Conservation (phyloP, 2,888 invertebrate genomes). For the Watsonalla cultraria region DNA sequence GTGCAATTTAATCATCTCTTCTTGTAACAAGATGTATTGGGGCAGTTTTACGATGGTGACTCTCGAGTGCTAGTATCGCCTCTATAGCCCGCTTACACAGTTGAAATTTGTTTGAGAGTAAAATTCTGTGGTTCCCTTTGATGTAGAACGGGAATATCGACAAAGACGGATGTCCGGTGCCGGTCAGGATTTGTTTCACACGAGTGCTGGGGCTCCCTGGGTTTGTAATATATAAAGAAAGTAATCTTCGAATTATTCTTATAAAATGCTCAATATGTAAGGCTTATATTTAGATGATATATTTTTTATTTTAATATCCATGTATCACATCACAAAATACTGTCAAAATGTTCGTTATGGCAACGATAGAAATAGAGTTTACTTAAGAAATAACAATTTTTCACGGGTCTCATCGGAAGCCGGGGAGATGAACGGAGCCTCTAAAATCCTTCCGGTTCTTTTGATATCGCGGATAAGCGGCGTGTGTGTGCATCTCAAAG, state of each 20-base stretch:
- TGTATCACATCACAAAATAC: neutral
- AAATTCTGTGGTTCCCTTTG: conserved; percentile 63
- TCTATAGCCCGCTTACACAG: conserved; percentile 43
- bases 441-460: conserved; percentile 67
- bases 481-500: conserved; percentile 51
- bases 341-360: neutral
- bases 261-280: neutral
- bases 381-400: conserved; percentile 40
- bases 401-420: conserved; percentile 26
- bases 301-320: neutral
- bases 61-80: conserved; percentile 22
- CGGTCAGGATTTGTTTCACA: conserved; percentile 78
- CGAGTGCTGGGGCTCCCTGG: conserved; percentile 53
- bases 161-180: conserved; percentile 79
- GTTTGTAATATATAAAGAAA: conserved; percentile 31
- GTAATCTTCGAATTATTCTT: conserved; percentile 9
- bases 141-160: conserved; percentile 76
- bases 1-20: conserved; percentile 66
- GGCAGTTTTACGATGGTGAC: conserved; percentile 43
- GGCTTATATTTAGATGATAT: neutral
- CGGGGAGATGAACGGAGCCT: conserved; percentile 32
- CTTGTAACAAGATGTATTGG: conserved; percentile 64
- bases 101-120: conserved; percentile 47
- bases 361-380: conserved; percentile 32
- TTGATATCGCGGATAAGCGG: conserved; percentile 52